These are phyloP conservation scores for Heteromyza rotundicornis DNA, from an alignment of 2,888 invertebrate genomes.

Conservation along the genomic window DNA sequence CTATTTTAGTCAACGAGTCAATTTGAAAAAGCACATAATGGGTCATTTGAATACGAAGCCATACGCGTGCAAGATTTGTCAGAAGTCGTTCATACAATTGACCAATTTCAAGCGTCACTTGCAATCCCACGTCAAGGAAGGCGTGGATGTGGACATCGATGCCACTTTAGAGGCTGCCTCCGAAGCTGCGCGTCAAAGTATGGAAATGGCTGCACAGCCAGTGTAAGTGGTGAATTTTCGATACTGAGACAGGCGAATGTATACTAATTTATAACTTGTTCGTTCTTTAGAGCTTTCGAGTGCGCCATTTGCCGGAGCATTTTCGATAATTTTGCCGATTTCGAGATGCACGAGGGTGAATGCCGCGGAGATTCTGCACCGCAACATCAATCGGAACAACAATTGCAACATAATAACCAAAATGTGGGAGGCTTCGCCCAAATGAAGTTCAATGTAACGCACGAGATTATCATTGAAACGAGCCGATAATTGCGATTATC, in stretches of 20 bases:
- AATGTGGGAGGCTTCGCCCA: constrained; percentile 35
- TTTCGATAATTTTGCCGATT: constrained; percentile 57
- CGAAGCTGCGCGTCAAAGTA: constrained; percentile 48
- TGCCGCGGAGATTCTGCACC: constrained; percentile 48
- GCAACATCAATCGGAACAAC: constrained; percentile 40
- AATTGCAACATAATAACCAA: constrained; percentile 39
- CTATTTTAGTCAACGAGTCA: constrained; percentile 60
- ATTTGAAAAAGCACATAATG: constrained; percentile 62
- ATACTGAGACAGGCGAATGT: constrained; percentile 14
- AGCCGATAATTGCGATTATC: constrained; percentile 43
- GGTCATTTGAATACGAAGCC: constrained; percentile 60
- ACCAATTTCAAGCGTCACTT: constrained; percentile 60
- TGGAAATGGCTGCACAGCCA: constrained; percentile 43
- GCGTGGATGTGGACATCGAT: constrained; percentile 49
- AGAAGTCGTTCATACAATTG: constrained; percentile 59
- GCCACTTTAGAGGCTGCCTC: constrained; percentile 49
- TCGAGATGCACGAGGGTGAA: constrained; percentile 57
- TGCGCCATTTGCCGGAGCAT: constrained; percentile 57
- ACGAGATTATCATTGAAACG: constrained; percentile 58
- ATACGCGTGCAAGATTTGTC: constrained; percentile 56
- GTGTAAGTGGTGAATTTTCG: constrained; percentile 50
- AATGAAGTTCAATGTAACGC: constrained; percentile 55
- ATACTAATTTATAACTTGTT: background rate
- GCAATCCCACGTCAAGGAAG: constrained; percentile 53
- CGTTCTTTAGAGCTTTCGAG: constrained; percentile 50